Percentiles rank a stretch among this genome's conserved stretches.
phyloP scores from a whole-genome alignment of 2,113 vertebrate genomes.

The Monopterus albus region DNA sequence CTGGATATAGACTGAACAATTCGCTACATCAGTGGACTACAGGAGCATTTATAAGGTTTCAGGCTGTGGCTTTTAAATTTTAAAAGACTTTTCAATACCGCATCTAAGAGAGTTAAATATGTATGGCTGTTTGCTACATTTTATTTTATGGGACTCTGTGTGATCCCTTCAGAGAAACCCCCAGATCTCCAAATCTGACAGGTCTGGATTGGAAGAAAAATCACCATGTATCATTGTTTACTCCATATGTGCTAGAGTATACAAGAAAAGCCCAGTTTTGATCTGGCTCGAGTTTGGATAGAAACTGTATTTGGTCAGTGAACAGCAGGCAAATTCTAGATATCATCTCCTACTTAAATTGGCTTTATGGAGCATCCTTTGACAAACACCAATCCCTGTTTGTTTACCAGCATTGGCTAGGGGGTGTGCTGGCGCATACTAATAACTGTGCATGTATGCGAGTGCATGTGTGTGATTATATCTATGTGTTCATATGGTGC shows the following conservation, averaged over 20 bases:
- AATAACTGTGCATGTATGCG: conserved; percentile 36
- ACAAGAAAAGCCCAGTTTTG: conserved; percentile 15
- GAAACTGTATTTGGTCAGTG: conserved; percentile 44
- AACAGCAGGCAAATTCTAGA: conserved; percentile 42
- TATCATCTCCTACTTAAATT: conserved; percentile 52
- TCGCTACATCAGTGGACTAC: conserved; percentile 24
- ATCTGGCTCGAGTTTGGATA: conserved; percentile 28
- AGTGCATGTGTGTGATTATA: background rate
- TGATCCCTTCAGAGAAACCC: conserved; percentile 25
- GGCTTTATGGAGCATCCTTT: conserved; percentile 55
- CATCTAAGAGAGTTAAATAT: conserved; percentile 47
- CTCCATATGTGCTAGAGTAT: conserved; percentile 28
- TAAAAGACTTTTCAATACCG: conserved; percentile 26
- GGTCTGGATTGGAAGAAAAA: conserved; percentile 19
- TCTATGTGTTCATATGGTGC: background rate
- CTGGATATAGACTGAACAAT: conserved; percentile 38
- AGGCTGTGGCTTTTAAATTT: conserved; percentile 39
- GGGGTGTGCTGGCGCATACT: conserved; percentile 61
- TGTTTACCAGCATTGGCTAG: conserved; percentile 59
- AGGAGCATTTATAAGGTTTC: conserved; percentile 22
- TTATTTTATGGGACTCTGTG: background rate
- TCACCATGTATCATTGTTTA: conserved; percentile 21
- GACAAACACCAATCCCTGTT: conserved; percentile 57
- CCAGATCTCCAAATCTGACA: background rate
- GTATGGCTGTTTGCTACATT: conserved; percentile 44